Percentiles rank a stretch among this genome's conserved stretches.
phyloP scores from a whole-genome alignment of 53 echinoderm and acorn worm genomes.

The Mesocentrotus franciscanus region DNA sequence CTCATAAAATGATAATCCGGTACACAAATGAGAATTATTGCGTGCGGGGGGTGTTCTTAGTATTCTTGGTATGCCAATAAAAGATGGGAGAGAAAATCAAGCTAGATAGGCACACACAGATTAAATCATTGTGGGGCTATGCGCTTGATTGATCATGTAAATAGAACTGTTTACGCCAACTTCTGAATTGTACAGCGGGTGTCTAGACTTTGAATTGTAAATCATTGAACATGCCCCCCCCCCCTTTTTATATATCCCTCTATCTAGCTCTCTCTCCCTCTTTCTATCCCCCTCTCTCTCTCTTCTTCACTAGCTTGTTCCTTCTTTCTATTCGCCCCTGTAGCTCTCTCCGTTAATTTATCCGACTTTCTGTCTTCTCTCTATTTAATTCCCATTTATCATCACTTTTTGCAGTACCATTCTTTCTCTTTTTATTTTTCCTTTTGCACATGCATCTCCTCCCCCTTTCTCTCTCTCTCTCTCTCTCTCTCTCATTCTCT shows the following conservation, averaged over 20 bases:
- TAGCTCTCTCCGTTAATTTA: background rate
- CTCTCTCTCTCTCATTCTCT: background rate
- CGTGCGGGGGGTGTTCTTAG: no score
- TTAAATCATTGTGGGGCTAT: background rate
- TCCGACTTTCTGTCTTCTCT: no score
- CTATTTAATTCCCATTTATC: no score
- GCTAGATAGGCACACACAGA: background rate
- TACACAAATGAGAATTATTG: no score
- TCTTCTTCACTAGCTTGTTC: background rate
- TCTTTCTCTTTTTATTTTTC: no score
- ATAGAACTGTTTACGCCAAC: background rate
- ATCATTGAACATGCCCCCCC: background rate
- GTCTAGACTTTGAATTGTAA: background rate
- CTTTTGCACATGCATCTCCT: background rate
- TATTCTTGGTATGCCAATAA: background rate
- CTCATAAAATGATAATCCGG: no score
- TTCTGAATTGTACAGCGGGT: background rate
- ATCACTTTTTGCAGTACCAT: no score
- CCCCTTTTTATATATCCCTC: background rate
- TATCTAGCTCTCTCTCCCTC: background rate
- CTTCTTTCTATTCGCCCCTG: no score
- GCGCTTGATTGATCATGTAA: slow-evolving; percentile 7
- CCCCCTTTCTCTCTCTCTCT: background rate
- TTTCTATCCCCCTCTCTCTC: background rate
- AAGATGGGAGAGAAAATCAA: background rate